Evolutionary conservation across 2,888 invertebrate species (phyloP).

Genomic region (Cantharis flavilabris): DNA sequence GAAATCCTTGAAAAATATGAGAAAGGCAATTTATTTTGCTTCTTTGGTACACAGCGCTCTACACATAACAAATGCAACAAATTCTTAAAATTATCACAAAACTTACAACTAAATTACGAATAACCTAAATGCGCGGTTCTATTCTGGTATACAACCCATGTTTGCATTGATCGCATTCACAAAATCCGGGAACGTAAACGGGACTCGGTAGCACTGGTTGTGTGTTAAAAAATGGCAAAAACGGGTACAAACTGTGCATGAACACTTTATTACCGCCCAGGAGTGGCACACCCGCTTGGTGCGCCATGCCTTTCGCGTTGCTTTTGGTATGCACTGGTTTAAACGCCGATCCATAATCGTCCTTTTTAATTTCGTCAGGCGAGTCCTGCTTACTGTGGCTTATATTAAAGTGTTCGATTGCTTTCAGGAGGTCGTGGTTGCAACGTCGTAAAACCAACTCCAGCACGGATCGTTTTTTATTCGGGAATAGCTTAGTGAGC

Average conservation of each 20-base stretch:
- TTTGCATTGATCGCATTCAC: slow-evolving; percentile 56
- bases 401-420: slow-evolving; percentile 82
- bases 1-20: not conserved
- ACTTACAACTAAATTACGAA: not conserved
- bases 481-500: slow-evolving; percentile 86
- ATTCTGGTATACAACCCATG: slow-evolving; percentile 46
- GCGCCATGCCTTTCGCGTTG: slow-evolving; percentile 32
- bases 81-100: not conserved
- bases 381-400: slow-evolving; percentile 33
- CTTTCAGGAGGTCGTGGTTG: slow-evolving; percentile 87
- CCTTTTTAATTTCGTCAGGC: slow-evolving; percentile 36
- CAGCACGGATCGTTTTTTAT: slow-evolving; percentile 83
- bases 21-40: not conserved
- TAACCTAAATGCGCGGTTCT: slow-evolving; percentile 40
- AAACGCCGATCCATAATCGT: slow-evolving; percentile 48
- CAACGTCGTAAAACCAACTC: slow-evolving; percentile 91
- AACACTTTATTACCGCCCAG: slow-evolving; percentile 51
- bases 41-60: not conserved
- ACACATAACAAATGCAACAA: not conserved
- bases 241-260: slow-evolving; percentile 56
- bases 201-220: slow-evolving; percentile 54
- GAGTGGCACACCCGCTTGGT: slow-evolving; percentile 47
- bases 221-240: slow-evolving; percentile 54
- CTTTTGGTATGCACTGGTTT: slow-evolving; percentile 46
- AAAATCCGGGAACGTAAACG: slow-evolving; percentile 55